These are phyloP conservation scores for Pipistrellus kuhlii DNA, from an alignment of 2,797 vertebrate genomes.

Conservation along the genomic window DNA sequence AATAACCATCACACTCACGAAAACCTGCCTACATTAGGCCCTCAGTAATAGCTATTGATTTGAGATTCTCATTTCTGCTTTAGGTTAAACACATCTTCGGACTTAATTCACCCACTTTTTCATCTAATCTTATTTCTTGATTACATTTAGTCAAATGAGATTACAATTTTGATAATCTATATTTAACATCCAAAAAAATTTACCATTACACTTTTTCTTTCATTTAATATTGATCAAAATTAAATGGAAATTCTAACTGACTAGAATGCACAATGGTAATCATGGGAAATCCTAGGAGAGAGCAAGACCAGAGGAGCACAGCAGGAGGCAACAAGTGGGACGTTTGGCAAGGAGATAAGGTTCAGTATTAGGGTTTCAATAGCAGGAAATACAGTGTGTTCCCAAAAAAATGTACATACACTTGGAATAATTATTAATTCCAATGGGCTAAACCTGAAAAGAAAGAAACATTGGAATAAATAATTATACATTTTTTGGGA, in stretches of 20 bases:
- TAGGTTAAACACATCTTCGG: not conserved
- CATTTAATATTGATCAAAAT: not conserved
- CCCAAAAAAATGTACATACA: too few relatives aligned
- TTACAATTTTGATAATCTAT: not conserved
- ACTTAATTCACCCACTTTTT: not conserved
- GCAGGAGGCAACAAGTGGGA: not conserved
- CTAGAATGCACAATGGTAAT: not conserved
- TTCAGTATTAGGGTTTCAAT: not conserved
- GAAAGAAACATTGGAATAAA: not conserved
- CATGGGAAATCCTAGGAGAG: not conserved
- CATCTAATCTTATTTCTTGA: not conserved
- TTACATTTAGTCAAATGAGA: not conserved
- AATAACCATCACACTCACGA: not conserved
- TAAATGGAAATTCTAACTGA: not conserved
- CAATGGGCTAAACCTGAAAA: too few relatives aligned
- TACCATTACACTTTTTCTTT: not conserved
- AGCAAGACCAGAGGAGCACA: not conserved
- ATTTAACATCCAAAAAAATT: not conserved
- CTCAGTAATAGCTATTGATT: not conserved
- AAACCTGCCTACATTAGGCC: not conserved
- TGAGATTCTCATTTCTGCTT: not conserved
- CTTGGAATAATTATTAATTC: too few relatives aligned
- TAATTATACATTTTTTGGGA: too few relatives aligned
- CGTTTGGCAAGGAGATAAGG: not conserved
- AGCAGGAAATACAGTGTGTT: not conserved